Evolutionary conservation across 2,888 invertebrate genomes (phyloP).

Genomic region (Nysson spinosus): DNA sequence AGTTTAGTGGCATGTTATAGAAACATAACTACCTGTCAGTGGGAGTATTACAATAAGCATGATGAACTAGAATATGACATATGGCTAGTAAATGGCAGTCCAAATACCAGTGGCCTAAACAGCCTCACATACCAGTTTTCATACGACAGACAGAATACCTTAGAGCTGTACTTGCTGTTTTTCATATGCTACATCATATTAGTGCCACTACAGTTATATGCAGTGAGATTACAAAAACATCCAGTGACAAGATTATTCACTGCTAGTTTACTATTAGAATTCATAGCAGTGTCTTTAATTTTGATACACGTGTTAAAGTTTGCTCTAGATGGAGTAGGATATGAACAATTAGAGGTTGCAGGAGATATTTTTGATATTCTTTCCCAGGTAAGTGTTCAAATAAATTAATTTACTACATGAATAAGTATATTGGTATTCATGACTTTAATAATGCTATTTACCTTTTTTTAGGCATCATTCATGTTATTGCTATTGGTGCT

Average conservation of each 20-base stretch:
- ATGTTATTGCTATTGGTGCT: slow-evolving; percentile 94
- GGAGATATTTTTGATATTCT: slow-evolving; percentile 96
- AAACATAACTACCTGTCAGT: slow-evolving; percentile 87
- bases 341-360: slow-evolving; percentile 87
- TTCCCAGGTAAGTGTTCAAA: slow-evolving; percentile 84
- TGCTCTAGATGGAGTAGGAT: slow-evolving; percentile 93
- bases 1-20: slow-evolving; percentile 95
- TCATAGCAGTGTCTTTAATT: slow-evolving; percentile 91
- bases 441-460: slow-evolving; percentile 18
- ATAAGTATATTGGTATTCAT: neutral
- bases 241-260: slow-evolving; percentile 95
- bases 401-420: neutral
- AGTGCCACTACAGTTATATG: slow-evolving; percentile 94
- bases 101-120: slow-evolving; percentile 91
- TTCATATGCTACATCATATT: slow-evolving; percentile 91
- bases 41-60: slow-evolving; percentile 87
- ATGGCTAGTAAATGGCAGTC: slow-evolving; percentile 97
- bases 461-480: slow-evolving; percentile 89
- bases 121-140: slow-evolving; percentile 96
- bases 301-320: slow-evolving; percentile 93
- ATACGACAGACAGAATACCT: slow-evolving; percentile 95
- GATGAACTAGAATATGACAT: slow-evolving; percentile 89
- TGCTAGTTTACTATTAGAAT: slow-evolving; percentile 90
- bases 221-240: slow-evolving; percentile 92
- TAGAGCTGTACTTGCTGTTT: slow-evolving; percentile 93